Evolutionary conservation across 2,888 invertebrate genomes (phyloP).

Genomic region (Cancer borealis): DNA sequence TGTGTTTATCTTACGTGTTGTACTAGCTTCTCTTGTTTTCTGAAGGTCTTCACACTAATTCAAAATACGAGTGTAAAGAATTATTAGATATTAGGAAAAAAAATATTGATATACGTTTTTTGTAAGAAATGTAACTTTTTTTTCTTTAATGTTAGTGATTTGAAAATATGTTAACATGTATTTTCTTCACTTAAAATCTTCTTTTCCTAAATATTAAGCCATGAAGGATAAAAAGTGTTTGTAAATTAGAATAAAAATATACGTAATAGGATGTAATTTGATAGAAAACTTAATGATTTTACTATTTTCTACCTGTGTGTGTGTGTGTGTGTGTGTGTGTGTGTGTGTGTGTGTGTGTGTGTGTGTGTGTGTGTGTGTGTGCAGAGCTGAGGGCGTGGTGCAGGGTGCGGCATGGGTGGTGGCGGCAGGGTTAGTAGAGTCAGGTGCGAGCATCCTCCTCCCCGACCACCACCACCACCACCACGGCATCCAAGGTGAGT

Average conservation of each 20-base stretch:
- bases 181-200: too few relatives aligned
- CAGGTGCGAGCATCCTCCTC: conserved; percentile 42
- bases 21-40: too few relatives aligned
- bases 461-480: conserved; percentile 37
- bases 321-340: background rate
- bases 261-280: background rate
- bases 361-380: background rate
- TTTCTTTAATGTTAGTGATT: too few relatives aligned
- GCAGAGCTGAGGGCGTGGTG: conserved; percentile 59
- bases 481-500: background rate
- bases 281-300: background rate
- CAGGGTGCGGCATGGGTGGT: conserved; percentile 14
- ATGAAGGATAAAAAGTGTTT: too few relatives aligned
- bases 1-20: too few relatives aligned
- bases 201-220: too few relatives aligned
- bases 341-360: background rate
- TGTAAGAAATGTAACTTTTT: too few relatives aligned
- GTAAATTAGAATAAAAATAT: background rate
- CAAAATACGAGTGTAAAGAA: background rate
- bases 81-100: background rate
- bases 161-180: too few relatives aligned
- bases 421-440: background rate
- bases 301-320: background rate
- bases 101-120: background rate
- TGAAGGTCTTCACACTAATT: background rate